Base-by-base conservation (phyloP, 30 jellyfish, hydroid and myxozoan genomes). In the Aurelia coerulea region DNA sequence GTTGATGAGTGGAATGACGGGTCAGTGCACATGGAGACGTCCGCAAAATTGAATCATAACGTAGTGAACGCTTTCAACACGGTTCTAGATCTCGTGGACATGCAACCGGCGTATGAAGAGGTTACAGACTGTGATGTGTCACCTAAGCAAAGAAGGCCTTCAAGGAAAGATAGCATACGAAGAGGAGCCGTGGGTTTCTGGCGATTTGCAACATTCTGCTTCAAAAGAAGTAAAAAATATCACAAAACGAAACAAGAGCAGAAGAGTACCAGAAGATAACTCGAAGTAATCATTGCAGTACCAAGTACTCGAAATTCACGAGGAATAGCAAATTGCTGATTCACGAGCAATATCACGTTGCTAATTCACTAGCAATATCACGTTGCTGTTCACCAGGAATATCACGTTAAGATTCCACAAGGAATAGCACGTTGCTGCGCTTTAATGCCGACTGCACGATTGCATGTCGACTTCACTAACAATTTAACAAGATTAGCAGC, bases 1-100 rank as follows among this genome's bases (percentile, higher is more conserved):
- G 86, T 84, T 14, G 68, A 54, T 11, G 87, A 79, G 14, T 65
- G 91, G 95, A 92, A 95, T 15, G 68, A 37, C 12, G 64, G 77
- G 65, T 67, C 91, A 4, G 88, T 63, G 49, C 86, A 71, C 51
- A 79, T 86, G 76, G 99, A 95, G 54, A 85, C 99, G 2, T 89
- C 97, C 11, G 99, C 99, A 14, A 95, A 89, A 86, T 42, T 80
- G 70, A 95, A 95, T 65, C 88, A 77, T 19, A 95, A 95, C 68
- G 97, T 86, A 7, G 79, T 62, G 23, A 73, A 68, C 64, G 97
- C 95, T 17, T 95, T 95, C 68, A 73, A 79, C 68, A 76, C 77
- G 73, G 66, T 94, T 14, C 59, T 94, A 31, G 96, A 83, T 56
- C 78, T 82, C 16, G 90, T 94, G 34, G 97, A 87, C 62, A 84